Conservation (phyloP, 2,888 invertebrate species). For the Tenthredo scrophulariae region DNA sequence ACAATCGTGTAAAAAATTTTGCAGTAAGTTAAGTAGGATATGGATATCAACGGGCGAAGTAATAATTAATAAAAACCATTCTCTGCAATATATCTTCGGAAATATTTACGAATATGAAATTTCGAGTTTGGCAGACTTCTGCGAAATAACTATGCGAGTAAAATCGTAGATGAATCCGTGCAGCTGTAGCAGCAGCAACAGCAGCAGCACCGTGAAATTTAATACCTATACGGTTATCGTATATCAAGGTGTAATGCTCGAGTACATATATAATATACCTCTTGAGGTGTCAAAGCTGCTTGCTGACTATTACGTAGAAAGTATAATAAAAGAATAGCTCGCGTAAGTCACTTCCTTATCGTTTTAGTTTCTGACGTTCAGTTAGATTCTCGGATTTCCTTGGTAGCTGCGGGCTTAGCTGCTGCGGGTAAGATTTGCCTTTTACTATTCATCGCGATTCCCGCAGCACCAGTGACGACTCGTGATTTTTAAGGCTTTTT, state of each 20-base stretch:
- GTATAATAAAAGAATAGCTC: constrained; percentile 13
- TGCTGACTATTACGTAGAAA: constrained; percentile 23
- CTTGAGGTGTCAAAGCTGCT: not conserved
- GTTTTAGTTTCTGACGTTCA: constrained; percentile 16
- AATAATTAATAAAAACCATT: not conserved
- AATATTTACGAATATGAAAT: not conserved
- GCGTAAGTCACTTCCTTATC: constrained; percentile 27
- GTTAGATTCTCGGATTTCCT: constrained; percentile 22
- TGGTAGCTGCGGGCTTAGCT: too few relatives aligned
- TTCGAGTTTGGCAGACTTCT: not conserved
- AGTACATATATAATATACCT: constrained; percentile 11
- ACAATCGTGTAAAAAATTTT: not conserved
- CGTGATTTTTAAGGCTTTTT: not conserved
- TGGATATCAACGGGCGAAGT: not conserved
- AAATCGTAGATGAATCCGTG: not conserved
- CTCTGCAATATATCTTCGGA: not conserved
- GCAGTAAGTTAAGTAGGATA: not conserved
- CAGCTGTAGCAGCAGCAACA: not conserved
- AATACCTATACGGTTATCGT: constrained; percentile 2
- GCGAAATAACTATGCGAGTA: not conserved
- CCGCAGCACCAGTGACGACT: not conserved
- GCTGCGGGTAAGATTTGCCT: not conserved
- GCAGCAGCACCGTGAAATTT: not conserved
- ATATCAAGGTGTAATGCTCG: not conserved
- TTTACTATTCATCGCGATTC: not conserved